Evolutionary conservation across 2,888 invertebrate genomes (phyloP), one percentile per base, ranked within the genome.

Genomic region (Drosophila neutralis): DNA sequence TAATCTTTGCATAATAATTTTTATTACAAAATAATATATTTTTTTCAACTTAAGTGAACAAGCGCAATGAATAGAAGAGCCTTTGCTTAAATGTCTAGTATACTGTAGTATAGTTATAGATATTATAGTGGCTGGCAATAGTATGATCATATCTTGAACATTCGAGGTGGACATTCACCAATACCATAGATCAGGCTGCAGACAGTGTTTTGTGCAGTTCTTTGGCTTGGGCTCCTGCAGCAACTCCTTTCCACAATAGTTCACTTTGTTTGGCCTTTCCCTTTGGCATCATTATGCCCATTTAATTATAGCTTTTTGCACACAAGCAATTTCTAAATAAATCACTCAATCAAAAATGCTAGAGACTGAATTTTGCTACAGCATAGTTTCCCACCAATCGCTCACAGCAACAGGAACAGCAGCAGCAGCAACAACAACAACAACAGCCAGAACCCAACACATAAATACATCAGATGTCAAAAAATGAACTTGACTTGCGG

Each of bases 381-480:
- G 80, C 75, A 86, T 82, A 86, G 90, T 87, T 87, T 90, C 87
- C 90, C 89, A 87, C 83, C 90, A 88, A 90, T 88, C 87, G 87
- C 87, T 87, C 81, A 81, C 69, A 90, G 90, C 86, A 79, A 66
- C 54, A 69, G 54, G 60, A 48, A 1, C 78, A 60, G 1, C 56
- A 64, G 11, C 61, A 49, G 2, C 68, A 42, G 0, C 61, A 38
- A 15, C 36, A 42, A 45, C n/a, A 40, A 18, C 63, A 56, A 38
- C 60, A 53, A 7, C 51, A 31, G 5, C 48, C 21, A 42, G 33
- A 66, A 33, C 42, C 69, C 73, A 63, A 83, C 87, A 83, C 90
- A 87, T 87, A 87, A 90, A 87, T 90, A 87, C 90, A 90, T 90
- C 87, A 87, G 82, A 86, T 87, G 87, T 87, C 87, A 90, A 86